A percentile compares a stretch with the other conserved stretches of the same genome.
These are phyloP conservation scores for Hyphantria cunea DNA, from an alignment of 1,140 invertebrate species.

Conservation along the genomic window DNA sequence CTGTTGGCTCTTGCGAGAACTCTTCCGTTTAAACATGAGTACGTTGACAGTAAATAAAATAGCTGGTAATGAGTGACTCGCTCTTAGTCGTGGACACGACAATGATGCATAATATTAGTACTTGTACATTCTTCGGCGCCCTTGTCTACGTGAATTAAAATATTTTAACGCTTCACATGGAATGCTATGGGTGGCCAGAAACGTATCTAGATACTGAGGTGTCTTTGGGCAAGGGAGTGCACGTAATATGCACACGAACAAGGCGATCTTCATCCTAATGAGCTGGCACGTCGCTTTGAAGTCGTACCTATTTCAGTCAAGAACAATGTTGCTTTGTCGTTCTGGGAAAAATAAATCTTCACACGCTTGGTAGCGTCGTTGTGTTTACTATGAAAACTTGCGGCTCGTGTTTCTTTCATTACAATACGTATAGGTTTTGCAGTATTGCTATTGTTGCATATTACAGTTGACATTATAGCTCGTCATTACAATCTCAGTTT, in stretches of 20 bases:
- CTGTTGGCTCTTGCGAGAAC: slow-evolving; percentile 13
- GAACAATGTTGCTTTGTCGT: slow-evolving; percentile 53
- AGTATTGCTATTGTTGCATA: slow-evolving; percentile 34
- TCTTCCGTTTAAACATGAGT: slow-evolving; percentile 29
- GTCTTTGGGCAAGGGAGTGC: slow-evolving; percentile 35
- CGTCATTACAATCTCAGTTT: slow-evolving; percentile 28
- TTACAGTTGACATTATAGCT: slow-evolving; percentile 28
- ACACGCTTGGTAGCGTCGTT: slow-evolving; percentile 41
- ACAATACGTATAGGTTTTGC: slow-evolving; percentile 32
- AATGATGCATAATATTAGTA: slow-evolving; percentile 25
- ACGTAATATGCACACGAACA: slow-evolving; percentile 45
- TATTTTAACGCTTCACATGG: slow-evolving; percentile 7
- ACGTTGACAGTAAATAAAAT: slow-evolving; percentile 44
- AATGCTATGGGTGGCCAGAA: slow-evolving; percentile 15
- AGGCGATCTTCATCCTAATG: slow-evolving; percentile 49
- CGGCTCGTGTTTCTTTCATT: slow-evolving; percentile 39
- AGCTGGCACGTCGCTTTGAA: slow-evolving; percentile 57
- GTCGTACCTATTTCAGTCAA: slow-evolving; percentile 52
- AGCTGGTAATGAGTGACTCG: slow-evolving; percentile 47
- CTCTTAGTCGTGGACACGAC: slow-evolving; percentile 41
- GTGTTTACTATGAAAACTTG: slow-evolving; percentile 54
- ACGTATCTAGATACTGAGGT: slow-evolving; percentile 10
- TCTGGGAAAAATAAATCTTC: slow-evolving; percentile 61
- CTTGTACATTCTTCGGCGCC: slow-evolving; percentile 17
- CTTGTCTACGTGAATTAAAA: slow-evolving; percentile 6